phyloP scores from a whole-genome alignment of 2,113 vertebrate genomes.

The Myotis brandtii region DNA sequence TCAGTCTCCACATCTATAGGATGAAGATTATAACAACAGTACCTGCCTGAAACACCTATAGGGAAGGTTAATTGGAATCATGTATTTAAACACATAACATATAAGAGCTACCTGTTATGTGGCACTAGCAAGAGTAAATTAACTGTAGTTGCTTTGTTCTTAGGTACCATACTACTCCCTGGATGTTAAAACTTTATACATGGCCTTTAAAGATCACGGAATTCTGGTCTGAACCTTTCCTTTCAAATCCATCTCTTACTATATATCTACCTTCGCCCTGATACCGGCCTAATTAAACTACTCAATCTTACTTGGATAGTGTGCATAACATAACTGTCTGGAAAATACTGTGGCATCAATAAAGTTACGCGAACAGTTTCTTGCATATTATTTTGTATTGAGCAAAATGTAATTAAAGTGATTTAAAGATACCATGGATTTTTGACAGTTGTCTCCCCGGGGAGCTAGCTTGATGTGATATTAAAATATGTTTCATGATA shows the following conservation, averaged over 20 bases:
- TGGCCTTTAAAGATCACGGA: background rate
- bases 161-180: background rate
- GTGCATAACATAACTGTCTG: background rate
- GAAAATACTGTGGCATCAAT: conserved; percentile 39
- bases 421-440: conserved; percentile 69
- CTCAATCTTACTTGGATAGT: background rate
- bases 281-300: background rate
- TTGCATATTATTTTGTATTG: conserved; percentile 36
- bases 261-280: background rate
- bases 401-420: conserved; percentile 75
- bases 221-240: background rate
- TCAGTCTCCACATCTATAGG: background rate
- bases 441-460: conserved; percentile 71
- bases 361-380: conserved; percentile 62
- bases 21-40: background rate
- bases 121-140: background rate
- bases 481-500: conserved; percentile 77
- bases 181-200: conserved; percentile 20
- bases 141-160: conserved; percentile 6
- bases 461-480: conserved; percentile 49
- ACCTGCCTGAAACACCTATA: background rate
- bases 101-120: background rate
- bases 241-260: conserved; percentile 24
- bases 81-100: background rate
- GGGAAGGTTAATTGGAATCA: background rate